Percentiles rank a stretch among this genome's conserved stretches.
Evolutionary conservation across 2,797 vertebrate species (phyloP).

Genomic region (Poeciliopsis paucimaculata): DNA sequence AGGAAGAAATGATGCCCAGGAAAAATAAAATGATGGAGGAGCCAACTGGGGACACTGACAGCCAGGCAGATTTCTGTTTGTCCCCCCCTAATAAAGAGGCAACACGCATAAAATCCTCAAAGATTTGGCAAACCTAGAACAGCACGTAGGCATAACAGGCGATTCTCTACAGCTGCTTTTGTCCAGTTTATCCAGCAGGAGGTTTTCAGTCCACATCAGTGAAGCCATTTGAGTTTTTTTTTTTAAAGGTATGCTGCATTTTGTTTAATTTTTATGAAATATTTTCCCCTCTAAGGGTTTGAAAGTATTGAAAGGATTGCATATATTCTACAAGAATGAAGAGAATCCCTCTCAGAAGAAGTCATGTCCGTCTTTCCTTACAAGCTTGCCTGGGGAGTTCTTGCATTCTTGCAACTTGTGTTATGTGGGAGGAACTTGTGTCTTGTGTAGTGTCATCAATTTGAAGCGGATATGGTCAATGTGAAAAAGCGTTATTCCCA

Average conservation of each 20-base stretch:
- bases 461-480: not conserved
- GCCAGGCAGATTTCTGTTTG: not conserved
- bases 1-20: constrained; percentile 12
- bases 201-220: not conserved
- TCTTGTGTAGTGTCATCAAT: not conserved
- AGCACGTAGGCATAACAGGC: not conserved
- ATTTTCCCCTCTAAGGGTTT: not conserved
- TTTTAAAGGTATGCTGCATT: not conserved
- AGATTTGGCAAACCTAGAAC: not conserved
- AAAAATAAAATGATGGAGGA: constrained; percentile 37
- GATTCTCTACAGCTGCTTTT: not conserved
- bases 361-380: not conserved
- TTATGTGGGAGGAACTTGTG: not conserved
- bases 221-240: not conserved
- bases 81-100: not conserved
- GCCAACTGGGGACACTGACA: constrained; percentile 1
- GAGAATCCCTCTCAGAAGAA: not conserved
- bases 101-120: not conserved
- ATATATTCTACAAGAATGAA: not conserved
- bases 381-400: not conserved
- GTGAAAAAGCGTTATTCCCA: not conserved
- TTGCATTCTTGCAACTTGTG: not conserved
- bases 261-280: not conserved
- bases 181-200: not conserved
- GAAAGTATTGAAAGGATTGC: not conserved